phyloP scores from a whole-genome alignment of 2,888 invertebrate species.

The Cenopis cana region DNA sequence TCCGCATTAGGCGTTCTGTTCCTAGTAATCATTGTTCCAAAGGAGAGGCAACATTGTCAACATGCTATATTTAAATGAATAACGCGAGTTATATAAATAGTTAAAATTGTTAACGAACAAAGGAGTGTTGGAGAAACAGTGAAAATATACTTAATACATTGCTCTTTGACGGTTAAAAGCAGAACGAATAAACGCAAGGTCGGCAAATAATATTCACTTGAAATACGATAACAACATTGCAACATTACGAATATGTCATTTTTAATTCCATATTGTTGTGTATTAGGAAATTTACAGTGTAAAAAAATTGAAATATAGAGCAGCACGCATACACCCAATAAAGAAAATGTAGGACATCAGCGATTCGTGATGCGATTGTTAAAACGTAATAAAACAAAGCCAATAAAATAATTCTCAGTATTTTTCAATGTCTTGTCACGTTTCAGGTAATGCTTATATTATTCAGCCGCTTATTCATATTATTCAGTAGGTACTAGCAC shows the following conservation, averaged over 20 bases:
- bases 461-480: constrained; percentile 26
- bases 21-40: neutral
- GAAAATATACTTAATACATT: neutral
- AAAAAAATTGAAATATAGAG: neutral
- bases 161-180: neutral
- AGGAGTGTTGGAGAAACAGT: constrained; percentile 2
- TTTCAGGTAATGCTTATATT: constrained; percentile 23
- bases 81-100: constrained; percentile 11
- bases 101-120: constrained; percentile 5
- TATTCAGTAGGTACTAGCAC: constrained; percentile 17
- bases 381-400: constrained; percentile 25
- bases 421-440: constrained; percentile 20
- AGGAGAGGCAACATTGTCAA: neutral
- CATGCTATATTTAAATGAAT: neutral
- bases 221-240: neutral
- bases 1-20: constrained; percentile 13
- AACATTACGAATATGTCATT: no score
- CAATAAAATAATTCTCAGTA: constrained; percentile 25
- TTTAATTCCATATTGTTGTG: neutral
- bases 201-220: no score
- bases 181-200: neutral
- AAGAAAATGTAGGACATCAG: constrained; percentile 9
- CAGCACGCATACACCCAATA: neutral
- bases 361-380: neutral
- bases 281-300: neutral